Conservation (phyloP, 2,797 vertebrate genomes). For the Vipera ursinii region DNA sequence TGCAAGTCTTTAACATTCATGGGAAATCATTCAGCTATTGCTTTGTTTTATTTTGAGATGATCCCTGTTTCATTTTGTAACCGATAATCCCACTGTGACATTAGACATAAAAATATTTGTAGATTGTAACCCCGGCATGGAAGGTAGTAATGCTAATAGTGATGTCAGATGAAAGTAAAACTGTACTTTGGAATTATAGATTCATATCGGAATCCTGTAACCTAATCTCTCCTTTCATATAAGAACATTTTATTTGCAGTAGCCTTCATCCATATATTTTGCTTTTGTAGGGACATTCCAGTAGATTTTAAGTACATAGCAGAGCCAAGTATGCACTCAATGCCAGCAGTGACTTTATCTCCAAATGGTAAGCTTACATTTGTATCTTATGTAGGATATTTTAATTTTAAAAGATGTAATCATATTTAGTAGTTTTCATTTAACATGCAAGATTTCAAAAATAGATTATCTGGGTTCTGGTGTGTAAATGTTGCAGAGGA, state of each 20-base stretch:
- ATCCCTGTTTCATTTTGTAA: not conserved
- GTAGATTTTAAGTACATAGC: slow-evolving; percentile 99
- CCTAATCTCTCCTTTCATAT: not conserved
- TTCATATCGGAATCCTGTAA: not conserved
- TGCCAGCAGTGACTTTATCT: slow-evolving; percentile 97
- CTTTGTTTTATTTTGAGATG: not conserved
- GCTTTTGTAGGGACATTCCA: slow-evolving; percentile 92
- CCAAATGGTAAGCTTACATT: slow-evolving; percentile 86
- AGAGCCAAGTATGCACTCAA: slow-evolving; percentile 99
- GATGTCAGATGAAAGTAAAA: not conserved
- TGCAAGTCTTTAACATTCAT: not conserved
- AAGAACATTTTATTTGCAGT: not conserved
- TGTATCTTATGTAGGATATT: slow-evolving; percentile 18
- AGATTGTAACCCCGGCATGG: not conserved
- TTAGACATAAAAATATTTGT: not conserved
- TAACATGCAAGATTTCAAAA: not conserved
- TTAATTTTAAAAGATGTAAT: not conserved
- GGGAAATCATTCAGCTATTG: not conserved
- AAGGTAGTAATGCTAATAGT: not conserved
- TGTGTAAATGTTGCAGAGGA: not conserved
- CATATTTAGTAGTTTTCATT: not conserved
- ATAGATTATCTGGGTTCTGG: not conserved
- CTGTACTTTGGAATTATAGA: not conserved
- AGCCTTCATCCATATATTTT: slow-evolving; percentile 42
- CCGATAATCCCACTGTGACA: not conserved